Conservation (phyloP, 1,140 invertebrate genomes). For the Pentalonia nigronervosa region DNA sequence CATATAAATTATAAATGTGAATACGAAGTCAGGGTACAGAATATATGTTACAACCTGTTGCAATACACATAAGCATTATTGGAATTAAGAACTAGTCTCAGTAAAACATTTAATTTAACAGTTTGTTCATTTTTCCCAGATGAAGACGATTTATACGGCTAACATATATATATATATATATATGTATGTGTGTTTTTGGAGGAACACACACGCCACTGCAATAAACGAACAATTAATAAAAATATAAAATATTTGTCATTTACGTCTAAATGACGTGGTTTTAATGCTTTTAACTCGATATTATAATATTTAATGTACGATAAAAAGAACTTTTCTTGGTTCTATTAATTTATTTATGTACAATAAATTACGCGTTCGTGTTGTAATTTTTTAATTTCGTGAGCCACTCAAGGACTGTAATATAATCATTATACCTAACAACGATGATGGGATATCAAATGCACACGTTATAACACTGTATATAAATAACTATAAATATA, state of each 20-base stretch:
- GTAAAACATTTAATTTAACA: too few species aligned
- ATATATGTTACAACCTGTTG: too few species aligned
- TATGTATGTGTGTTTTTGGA: too few species aligned
- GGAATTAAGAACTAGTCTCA: too few species aligned
- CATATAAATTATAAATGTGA: too few species aligned
- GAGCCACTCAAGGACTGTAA: neutral
- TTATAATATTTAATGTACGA: neutral
- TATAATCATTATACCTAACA: neutral
- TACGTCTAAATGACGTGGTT: neutral
- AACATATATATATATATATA: too few species aligned
- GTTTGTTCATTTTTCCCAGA: too few species aligned
- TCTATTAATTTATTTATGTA: neutral
- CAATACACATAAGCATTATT: too few species aligned
- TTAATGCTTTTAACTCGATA: neutral
- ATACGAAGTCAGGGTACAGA: too few species aligned
- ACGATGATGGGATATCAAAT: neutral
- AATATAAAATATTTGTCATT: neutral
- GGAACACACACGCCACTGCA: too few species aligned
- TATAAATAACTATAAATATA: neutral
- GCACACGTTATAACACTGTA: neutral
- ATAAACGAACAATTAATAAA: neutral
- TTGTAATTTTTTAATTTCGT: neutral
- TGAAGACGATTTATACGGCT: too few species aligned
- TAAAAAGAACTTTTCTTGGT: slow-evolving; percentile 4
- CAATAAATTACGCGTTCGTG: neutral